These are phyloP conservation scores for Scrobipalpa costella DNA, from an alignment of 2,888 invertebrate genomes.

Conservation along the genomic window DNA sequence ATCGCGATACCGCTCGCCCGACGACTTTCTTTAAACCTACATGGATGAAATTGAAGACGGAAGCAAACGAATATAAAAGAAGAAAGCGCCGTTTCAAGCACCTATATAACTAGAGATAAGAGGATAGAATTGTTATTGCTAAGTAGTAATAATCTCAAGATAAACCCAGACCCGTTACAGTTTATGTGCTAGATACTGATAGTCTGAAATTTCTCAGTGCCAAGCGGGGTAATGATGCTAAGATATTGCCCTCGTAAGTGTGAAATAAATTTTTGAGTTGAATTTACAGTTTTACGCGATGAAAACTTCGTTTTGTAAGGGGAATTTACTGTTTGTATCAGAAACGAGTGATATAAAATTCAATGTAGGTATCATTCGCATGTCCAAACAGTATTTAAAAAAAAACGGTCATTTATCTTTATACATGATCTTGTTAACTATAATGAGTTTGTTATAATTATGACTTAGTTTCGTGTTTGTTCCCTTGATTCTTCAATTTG, in stretches of 20 bases:
- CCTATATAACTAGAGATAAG: conserved; percentile 1
- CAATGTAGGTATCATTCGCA: neutral
- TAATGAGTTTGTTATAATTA: too few relatives aligned
- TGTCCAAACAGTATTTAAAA: too few relatives aligned
- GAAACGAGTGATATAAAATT: neutral
- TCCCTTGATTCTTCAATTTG: too few relatives aligned
- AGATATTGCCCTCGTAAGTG: neutral
- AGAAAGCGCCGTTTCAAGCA: conserved; percentile 9
- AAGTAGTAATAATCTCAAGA: conserved; percentile 19
- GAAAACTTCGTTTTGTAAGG: neutral
- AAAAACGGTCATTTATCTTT: too few relatives aligned
- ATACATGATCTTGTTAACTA: too few relatives aligned
- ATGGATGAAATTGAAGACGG: conserved; percentile 30
- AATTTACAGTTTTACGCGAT: neutral
- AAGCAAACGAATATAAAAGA: conserved; percentile 25
- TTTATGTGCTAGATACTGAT: conserved; percentile 20
- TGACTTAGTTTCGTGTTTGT: too few relatives aligned
- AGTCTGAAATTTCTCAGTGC: conserved; percentile 19
- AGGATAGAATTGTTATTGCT: conserved; percentile 7
- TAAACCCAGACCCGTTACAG: conserved; percentile 17
- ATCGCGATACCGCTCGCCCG: conserved; percentile 13
- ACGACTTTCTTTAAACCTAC: conserved; percentile 29
- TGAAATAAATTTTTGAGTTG: conserved; percentile 11
- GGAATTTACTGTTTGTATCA: neutral
- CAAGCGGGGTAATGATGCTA: conserved; percentile 17